Conservation (phyloP, 2,113 vertebrate genomes). For the Buteo buteo region DNA sequence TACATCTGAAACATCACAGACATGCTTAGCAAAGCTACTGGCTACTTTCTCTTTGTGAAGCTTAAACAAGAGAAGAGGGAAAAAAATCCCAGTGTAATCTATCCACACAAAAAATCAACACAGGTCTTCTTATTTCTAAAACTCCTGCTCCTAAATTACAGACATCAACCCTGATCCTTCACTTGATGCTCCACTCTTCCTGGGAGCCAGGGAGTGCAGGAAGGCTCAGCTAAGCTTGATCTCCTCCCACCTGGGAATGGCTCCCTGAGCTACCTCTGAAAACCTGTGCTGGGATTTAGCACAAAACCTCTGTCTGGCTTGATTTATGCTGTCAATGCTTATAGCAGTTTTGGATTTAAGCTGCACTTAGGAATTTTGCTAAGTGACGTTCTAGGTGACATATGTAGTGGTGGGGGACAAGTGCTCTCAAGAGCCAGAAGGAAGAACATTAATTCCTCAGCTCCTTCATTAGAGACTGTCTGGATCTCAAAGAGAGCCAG, state of each 20-base stretch:
- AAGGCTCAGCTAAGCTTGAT: neutral
- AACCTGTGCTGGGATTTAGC: neutral
- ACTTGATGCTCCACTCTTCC: neutral
- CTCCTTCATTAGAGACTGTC: neutral
- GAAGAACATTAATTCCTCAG: neutral
- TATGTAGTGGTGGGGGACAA: neutral
- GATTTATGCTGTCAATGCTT: neutral
- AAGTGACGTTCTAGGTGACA: neutral
- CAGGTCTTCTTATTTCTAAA: neutral
- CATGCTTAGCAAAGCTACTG: neutral
- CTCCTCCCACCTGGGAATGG: neutral
- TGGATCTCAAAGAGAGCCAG: neutral
- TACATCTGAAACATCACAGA: neutral
- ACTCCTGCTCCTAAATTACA: neutral
- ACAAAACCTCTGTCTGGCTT: neutral
- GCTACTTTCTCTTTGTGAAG: neutral
- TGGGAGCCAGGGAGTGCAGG: neutral
- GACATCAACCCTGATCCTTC: neutral
- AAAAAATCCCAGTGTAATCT: neutral
- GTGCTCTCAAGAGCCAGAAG: neutral
- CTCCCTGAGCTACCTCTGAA: neutral
- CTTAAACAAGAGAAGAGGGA: neutral
- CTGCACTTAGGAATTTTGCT: neutral
- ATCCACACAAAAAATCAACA: neutral
- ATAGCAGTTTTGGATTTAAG: neutral